phyloP scores from a whole-genome alignment of 2,113 vertebrate species.

The Fulica atra region DNA sequence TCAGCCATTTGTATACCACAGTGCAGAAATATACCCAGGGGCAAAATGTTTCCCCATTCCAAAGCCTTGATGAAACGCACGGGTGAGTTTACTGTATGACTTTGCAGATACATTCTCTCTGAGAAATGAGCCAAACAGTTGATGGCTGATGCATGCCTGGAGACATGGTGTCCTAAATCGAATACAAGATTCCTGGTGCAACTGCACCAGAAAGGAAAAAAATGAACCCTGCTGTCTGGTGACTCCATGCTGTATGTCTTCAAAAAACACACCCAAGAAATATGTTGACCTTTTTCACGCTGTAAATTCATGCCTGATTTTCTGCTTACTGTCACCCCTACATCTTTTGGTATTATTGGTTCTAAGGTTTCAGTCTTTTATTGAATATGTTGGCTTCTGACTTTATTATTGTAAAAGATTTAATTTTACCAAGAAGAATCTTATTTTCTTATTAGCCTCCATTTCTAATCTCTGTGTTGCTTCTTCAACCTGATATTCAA shows the following conservation, averaged over 20 bases:
- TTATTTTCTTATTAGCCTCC: conserved; percentile 14
- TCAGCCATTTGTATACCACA: not conserved
- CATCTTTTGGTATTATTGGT: not conserved
- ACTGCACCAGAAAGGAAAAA: not conserved
- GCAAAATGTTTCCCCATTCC: not conserved
- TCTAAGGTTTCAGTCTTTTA: not conserved
- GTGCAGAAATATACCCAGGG: not conserved
- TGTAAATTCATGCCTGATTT: not conserved
- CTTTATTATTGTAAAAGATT: conserved; percentile 13
- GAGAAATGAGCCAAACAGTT: not conserved
- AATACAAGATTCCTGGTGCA: not conserved
- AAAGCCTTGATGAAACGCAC: not conserved
- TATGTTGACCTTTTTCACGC: not conserved
- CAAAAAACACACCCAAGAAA: not conserved
- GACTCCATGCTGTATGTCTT: not conserved
- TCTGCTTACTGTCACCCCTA: not conserved
- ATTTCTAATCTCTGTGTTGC: conserved; percentile 23
- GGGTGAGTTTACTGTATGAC: not conserved
- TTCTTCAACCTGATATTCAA: conserved; percentile 25
- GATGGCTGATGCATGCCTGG: not conserved
- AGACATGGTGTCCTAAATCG: not conserved
- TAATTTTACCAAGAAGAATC: conserved; percentile 24
- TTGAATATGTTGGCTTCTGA: not conserved
- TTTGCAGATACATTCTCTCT: not conserved
- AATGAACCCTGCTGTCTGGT: not conserved